A percentile compares a stretch with the other conserved stretches of the same genome.
These are phyloP conservation scores for Cecropterus lyciades DNA, from an alignment of 1,140 invertebrate genomes.

Conservation along the genomic window DNA sequence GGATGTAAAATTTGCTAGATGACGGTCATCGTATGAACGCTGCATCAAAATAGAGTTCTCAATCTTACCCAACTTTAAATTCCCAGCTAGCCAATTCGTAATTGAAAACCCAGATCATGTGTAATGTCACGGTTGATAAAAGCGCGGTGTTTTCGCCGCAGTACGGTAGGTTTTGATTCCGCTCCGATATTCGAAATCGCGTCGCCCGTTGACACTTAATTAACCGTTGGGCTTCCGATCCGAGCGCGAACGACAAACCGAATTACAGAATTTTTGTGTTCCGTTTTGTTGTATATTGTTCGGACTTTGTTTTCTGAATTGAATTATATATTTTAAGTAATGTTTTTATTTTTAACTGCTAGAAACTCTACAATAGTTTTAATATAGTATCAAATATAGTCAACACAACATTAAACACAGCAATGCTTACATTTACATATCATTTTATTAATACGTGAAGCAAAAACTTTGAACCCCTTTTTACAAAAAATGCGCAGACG, in stretches of 20 bases:
- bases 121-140: constrained; percentile 16
- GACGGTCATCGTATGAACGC: no score
- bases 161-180: constrained; percentile 13
- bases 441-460: no score
- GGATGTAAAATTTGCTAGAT: no score
- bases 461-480: no score
- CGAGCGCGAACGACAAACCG: constrained; percentile 12
- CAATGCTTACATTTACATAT: no score
- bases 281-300: not conserved
- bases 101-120: constrained; percentile 26
- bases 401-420: no score
- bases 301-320: not conserved
- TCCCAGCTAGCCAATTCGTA: not conserved
- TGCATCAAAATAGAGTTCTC: no score
- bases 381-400: no score
- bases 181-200: constrained; percentile 6
- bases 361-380: no score
- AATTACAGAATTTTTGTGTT: constrained; percentile 21
- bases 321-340: not conserved
- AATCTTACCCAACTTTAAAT: not conserved
- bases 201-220: constrained; percentile 34
- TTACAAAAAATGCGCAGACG: no score
- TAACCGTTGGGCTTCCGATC: constrained; percentile 26
- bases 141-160: constrained; percentile 1
- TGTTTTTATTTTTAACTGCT: no score